A percentile compares a stretch with the other conserved stretches of the same genome.
Evolutionary conservation across 2,797 vertebrate species (phyloP).

Genomic region (Acestrorhynchus altus): DNA sequence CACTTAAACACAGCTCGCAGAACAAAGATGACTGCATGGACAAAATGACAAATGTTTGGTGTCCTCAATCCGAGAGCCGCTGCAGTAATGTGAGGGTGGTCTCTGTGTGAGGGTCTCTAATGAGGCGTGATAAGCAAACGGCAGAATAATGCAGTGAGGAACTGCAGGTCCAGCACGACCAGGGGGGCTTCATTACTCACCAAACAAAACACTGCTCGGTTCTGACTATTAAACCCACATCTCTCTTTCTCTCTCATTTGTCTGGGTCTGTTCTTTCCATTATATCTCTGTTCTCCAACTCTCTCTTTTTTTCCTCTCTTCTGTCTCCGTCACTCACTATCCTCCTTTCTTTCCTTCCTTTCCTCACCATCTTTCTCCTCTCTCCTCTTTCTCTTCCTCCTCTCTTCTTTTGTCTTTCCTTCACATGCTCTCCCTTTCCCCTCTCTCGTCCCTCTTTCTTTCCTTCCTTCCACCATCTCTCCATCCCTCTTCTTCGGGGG

Average conservation of each 20-base stretch:
- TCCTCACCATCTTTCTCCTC: neutral
- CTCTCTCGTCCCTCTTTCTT: conserved; percentile 51
- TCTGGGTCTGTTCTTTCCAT: neutral
- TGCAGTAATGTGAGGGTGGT: conserved; percentile 9
- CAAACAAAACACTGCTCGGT: neutral
- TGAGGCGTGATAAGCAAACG: conserved; percentile 38
- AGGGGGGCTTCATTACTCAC: neutral
- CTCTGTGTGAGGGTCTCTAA: conserved; percentile 41
- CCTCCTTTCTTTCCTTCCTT: conserved; percentile 49
- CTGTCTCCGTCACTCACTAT: conserved; percentile 25
- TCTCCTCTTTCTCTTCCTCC: neutral
- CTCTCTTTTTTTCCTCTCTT: neutral
- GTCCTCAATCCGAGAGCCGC: conserved; percentile 20
- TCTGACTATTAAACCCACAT: neutral
- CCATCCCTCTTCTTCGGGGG: conserved; percentile 50
- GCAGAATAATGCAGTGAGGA: conserved; percentile 40
- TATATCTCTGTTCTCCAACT: no score
- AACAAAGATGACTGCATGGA: conserved; percentile 32
- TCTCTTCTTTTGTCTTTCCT: neutral
- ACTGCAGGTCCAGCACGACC: neutral
- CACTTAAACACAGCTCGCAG: conserved; percentile 52
- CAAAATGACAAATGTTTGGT: conserved; percentile 34
- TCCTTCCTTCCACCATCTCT: conserved; percentile 48
- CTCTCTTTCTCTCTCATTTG: neutral
- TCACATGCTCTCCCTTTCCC: conserved; percentile 41